Percentiles rank a stretch among this genome's conserved stretches.
phyloP scores from a whole-genome alignment of 2,888 invertebrate species.

The Achlya flavicornis region DNA sequence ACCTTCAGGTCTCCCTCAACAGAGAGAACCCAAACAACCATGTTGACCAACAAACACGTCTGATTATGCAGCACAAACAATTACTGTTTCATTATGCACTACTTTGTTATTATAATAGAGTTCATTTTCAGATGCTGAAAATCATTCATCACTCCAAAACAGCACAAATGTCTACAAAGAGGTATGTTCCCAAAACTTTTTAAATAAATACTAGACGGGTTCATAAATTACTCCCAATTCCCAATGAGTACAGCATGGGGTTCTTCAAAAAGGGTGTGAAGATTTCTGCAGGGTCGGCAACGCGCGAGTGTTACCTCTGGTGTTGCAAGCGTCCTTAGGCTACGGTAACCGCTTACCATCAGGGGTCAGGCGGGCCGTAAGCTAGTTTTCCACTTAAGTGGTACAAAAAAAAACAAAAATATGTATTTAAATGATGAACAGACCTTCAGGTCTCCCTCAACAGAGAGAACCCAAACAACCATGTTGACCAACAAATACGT shows the following conservation, averaged over 20 bases:
- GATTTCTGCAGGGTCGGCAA: too few species aligned
- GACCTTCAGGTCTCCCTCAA: constrained; percentile 79
- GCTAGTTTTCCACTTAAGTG: too few species aligned
- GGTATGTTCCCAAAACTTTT: too few species aligned
- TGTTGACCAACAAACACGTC: constrained; percentile 42
- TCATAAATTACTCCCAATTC: too few species aligned
- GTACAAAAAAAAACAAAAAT: too few species aligned
- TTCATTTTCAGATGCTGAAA: neutral
- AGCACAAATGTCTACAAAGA: neutral
- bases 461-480: constrained; percentile 75
- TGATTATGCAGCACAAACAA: constrained; percentile 24
- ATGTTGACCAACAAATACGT: constrained; percentile 49
- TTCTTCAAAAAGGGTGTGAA: too few species aligned
- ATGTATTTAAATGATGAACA: constrained; percentile 55
- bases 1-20: constrained; percentile 80
- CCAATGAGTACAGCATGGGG: too few species aligned
- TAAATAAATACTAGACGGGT: too few species aligned
- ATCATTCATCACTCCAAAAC: neutral
- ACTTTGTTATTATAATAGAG: neutral
- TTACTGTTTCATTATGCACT: neutral
- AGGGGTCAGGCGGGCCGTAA: too few species aligned
- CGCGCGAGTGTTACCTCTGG: too few species aligned
- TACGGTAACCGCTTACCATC: too few species aligned
- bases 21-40: constrained; percentile 71
- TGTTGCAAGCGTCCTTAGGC: too few species aligned